Conservation (phyloP, 2,113 vertebrate genomes). For the Salvelinus sp. region DNA sequence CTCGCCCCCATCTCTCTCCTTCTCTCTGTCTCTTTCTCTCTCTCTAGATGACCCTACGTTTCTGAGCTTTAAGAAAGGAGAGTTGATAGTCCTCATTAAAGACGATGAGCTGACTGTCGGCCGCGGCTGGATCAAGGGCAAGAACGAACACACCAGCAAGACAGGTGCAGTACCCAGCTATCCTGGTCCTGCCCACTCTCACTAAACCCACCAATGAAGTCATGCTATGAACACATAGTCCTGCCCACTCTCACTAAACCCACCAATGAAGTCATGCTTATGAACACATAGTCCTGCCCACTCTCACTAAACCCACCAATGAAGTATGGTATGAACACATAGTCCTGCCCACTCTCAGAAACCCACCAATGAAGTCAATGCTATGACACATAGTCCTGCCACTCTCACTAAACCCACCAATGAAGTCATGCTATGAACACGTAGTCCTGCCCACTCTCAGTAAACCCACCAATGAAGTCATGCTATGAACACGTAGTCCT, state of each 20-base stretch:
- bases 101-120: conserved; percentile 74
- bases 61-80: conserved; percentile 87
- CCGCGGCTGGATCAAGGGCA: conserved; percentile 79
- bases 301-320: conserved; percentile 82
- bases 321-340: conserved; percentile 81
- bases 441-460: no score
- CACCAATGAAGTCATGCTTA: conserved; percentile 87
- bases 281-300: conserved; percentile 77
- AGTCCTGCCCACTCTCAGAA: no score
- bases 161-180: conserved; percentile 79
- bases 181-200: conserved; percentile 82
- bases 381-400: no score
- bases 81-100: conserved; percentile 83
- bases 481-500: conserved; percentile 53
- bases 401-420: no score
- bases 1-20: not conserved
- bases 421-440: not conserved
- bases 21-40: not conserved
- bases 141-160: conserved; percentile 79
- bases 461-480: no score
- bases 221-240: conserved; percentile 74
- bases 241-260: conserved; percentile 84
- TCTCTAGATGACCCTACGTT: conserved; percentile 69
- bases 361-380: no score
- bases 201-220: conserved; percentile 84